Conservation (phyloP, 2,888 invertebrate species). For the Chymomyza procnemis region DNA sequence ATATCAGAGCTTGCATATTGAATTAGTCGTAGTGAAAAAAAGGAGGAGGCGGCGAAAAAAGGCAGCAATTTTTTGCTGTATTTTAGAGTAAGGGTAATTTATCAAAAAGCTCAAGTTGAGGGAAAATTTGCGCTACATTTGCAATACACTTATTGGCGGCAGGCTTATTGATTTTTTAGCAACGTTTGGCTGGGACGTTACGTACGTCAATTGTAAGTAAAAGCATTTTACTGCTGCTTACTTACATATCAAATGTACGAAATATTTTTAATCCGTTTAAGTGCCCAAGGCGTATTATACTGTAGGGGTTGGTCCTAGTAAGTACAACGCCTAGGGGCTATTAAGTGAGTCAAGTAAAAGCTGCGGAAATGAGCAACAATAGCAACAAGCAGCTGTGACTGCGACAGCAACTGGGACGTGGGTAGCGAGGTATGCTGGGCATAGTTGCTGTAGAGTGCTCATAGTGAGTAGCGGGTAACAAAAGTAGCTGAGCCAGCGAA, state of each 20-base stretch:
- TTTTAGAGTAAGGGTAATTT: neutral
- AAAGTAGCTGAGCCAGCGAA: constrained; percentile 61
- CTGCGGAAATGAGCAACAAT: constrained; percentile 71
- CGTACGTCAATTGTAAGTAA: neutral
- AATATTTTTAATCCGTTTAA: constrained; percentile 75
- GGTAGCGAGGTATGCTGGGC: too few relatives aligned
- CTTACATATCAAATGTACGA: constrained; percentile 68
- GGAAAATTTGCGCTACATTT: neutral
- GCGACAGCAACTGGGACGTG: neutral
- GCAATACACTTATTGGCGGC: neutral
- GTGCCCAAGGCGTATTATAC: constrained; percentile 44
- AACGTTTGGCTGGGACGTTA: neutral
- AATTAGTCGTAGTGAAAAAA: constrained; percentile 47
- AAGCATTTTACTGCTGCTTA: constrained; percentile 41
- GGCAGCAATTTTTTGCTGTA: too few relatives aligned
- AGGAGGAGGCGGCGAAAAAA: constrained; percentile 1
- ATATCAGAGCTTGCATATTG: constrained; percentile 56
- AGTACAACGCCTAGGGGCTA: constrained; percentile 37
- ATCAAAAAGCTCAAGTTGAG: neutral
- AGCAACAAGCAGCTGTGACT: constrained; percentile 53
- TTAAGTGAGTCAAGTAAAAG: constrained; percentile 71
- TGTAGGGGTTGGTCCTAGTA: neutral
- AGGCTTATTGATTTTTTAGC: neutral
- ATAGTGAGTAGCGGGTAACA: constrained; percentile 5
- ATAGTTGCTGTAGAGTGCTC: too few relatives aligned